Evolutionary conservation across 1,140 invertebrate genomes (phyloP).

Genomic region (Hydropsyche tenuis): DNA sequence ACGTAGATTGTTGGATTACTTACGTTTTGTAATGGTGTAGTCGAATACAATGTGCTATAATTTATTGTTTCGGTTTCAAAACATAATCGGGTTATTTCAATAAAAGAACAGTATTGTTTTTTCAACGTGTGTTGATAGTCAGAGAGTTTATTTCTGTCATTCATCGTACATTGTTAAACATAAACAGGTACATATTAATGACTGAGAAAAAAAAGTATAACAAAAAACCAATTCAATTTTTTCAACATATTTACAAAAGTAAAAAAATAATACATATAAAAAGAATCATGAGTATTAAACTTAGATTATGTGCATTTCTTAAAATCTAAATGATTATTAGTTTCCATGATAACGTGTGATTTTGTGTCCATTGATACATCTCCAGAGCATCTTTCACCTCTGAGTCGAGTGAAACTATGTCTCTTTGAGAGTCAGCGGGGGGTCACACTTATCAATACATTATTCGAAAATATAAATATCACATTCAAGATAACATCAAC

Average conservation of each 20-base stretch:
- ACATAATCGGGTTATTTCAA: too few species aligned
- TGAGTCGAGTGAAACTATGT: constrained; percentile 45
- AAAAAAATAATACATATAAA: constrained; percentile 6
- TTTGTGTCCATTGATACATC: constrained; percentile 36
- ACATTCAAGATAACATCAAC: constrained; percentile 41
- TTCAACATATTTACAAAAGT: constrained; percentile 10
- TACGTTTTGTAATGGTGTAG: too few species aligned
- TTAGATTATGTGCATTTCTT: constrained; percentile 36
- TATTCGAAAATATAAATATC: constrained; percentile 44
- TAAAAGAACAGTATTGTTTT: not conserved
- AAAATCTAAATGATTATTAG: constrained; percentile 37
- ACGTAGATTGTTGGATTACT: too few species aligned
- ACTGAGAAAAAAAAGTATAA: constrained; percentile 36
- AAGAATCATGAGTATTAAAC: constrained; percentile 5
- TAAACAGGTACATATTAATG: constrained; percentile 46
- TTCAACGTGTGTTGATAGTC: constrained; percentile 11
- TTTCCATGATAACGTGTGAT: not conserved
- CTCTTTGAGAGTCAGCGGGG: constrained; percentile 43
- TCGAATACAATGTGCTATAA: too few species aligned
- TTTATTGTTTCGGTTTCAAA: too few species aligned
- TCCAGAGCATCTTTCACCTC: constrained; percentile 48
- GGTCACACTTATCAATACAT: constrained; percentile 29
- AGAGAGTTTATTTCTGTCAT: constrained; percentile 3
- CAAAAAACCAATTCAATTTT: constrained; percentile 5
- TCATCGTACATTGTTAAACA: constrained; percentile 26